A percentile compares a stretch with the other conserved stretches of the same genome.
Evolutionary conservation across 2,113 vertebrate species (phyloP).

Genomic region (Hepsetus odoe): DNA sequence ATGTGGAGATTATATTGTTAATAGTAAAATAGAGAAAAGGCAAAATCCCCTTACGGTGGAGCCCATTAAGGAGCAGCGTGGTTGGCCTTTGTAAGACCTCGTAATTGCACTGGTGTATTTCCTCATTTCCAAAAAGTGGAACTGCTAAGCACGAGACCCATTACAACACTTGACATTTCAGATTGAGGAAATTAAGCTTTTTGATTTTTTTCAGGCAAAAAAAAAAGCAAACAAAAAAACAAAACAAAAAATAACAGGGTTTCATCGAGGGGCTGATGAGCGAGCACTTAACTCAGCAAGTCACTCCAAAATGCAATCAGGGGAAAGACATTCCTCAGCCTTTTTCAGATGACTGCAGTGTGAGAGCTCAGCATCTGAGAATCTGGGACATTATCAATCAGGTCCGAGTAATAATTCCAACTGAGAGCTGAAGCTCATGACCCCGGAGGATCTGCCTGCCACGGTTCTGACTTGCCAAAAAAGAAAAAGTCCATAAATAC

Average conservation of each 20-base stretch:
- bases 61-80: neutral
- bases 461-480: neutral
- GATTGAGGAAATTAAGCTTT: conserved; percentile 45
- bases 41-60: conserved; percentile 12
- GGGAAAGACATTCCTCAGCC: conserved; percentile 32
- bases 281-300: conserved; percentile 52
- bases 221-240: conserved; percentile 24
- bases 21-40: neutral
- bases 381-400: conserved; percentile 5
- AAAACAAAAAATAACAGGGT: conserved; percentile 18
- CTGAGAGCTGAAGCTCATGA: neutral
- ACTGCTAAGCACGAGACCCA: conserved; percentile 31
- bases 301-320: conserved; percentile 44
- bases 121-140: conserved; percentile 7
- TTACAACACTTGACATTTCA: conserved; percentile 53
- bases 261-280: conserved; percentile 36
- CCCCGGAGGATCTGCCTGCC: neutral
- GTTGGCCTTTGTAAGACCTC: neutral
- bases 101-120: conserved; percentile 38
- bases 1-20: too few relatives aligned
- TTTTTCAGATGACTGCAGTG: conserved; percentile 29
- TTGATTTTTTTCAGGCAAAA: conserved; percentile 22
- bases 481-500: neutral
- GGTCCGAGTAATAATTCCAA: neutral
- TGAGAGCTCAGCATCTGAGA: conserved; percentile 3